Percentiles rank a stretch among this genome's conserved stretches.
phyloP scores from a whole-genome alignment of 1,140 invertebrate genomes.

The Drosophila eugracilis region DNA sequence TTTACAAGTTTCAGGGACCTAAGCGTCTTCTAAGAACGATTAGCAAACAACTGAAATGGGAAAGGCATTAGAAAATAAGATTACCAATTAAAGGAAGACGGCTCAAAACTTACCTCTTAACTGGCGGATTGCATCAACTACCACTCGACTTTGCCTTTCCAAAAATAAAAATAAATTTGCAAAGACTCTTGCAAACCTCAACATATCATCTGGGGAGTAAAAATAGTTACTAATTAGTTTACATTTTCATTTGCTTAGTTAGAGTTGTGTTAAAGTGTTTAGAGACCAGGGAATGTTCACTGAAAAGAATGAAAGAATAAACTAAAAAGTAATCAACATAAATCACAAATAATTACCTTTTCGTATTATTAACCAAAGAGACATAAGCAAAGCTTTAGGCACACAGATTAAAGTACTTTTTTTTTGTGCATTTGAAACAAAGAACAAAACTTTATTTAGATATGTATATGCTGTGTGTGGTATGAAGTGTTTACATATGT shows the following conservation, averaged over 20 bases:
- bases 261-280: background rate
- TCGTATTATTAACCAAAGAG: constrained; percentile 2
- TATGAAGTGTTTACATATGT: constrained; percentile 41
- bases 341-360: constrained; percentile 9
- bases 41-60: constrained; percentile 55
- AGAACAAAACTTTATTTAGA: constrained; percentile 81
- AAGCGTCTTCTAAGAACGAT: constrained; percentile 41
- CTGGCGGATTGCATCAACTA: constrained; percentile 22
- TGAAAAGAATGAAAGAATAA: constrained; percentile 10
- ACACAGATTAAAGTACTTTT: constrained; percentile 16
- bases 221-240: background rate
- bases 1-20: constrained; percentile 53
- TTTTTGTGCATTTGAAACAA: constrained; percentile 70
- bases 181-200: constrained; percentile 33
- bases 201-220: constrained; percentile 42
- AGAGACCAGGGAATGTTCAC: background rate
- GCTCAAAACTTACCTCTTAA: constrained; percentile 27
- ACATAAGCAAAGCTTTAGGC: background rate
- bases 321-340: background rate
- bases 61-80: background rate
- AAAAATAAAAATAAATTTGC: constrained; percentile 29
- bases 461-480: constrained; percentile 47
- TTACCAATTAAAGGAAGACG: background rate
- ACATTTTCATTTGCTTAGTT: too few relatives aligned
- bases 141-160: constrained; percentile 26